phyloP scores from a whole-genome alignment of 2,797 vertebrate species.

The Melopsittacus undulatus region DNA sequence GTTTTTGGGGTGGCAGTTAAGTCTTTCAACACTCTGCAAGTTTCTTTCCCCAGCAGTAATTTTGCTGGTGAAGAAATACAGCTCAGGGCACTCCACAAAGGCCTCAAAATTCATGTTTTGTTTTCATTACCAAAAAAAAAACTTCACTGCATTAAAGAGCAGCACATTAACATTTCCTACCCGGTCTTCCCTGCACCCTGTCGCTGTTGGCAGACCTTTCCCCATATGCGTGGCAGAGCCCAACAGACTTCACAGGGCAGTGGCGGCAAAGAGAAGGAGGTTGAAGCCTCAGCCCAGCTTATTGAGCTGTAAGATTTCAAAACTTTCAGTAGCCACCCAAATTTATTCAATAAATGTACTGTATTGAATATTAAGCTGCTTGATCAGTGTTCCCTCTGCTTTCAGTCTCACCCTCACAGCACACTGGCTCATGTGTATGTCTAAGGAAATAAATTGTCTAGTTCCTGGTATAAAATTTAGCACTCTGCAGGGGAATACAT shows the following conservation, averaged over 20 bases:
- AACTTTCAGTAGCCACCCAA: not conserved
- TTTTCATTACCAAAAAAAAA: conserved; percentile 59
- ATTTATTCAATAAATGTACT: not conserved
- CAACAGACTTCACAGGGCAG: not conserved
- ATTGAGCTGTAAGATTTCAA: not conserved
- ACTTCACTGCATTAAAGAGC: conserved; percentile 6
- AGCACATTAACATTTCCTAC: conserved; percentile 12
- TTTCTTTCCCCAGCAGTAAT: conserved; percentile 64
- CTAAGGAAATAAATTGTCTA: not conserved
- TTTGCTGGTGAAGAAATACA: conserved; percentile 60
- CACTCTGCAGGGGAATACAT: not conserved
- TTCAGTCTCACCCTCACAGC: not conserved
- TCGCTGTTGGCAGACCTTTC: not conserved
- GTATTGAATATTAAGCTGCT: not conserved
- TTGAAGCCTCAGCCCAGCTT: not conserved
- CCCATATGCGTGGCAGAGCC: rapidly evolving
- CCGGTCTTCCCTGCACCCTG: not conserved
- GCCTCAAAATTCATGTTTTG: conserved; percentile 54
- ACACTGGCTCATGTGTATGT: not conserved
- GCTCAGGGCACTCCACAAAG: conserved; percentile 52
- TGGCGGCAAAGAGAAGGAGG: not conserved
- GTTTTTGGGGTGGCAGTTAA: conserved; percentile 68
- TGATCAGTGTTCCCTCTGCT: not conserved
- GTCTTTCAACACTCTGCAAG: conserved; percentile 60
- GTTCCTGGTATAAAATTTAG: not conserved